These are phyloP conservation scores for Lemur catta DNA, from an alignment of 2,797 vertebrate genomes.

Conservation along the genomic window DNA sequence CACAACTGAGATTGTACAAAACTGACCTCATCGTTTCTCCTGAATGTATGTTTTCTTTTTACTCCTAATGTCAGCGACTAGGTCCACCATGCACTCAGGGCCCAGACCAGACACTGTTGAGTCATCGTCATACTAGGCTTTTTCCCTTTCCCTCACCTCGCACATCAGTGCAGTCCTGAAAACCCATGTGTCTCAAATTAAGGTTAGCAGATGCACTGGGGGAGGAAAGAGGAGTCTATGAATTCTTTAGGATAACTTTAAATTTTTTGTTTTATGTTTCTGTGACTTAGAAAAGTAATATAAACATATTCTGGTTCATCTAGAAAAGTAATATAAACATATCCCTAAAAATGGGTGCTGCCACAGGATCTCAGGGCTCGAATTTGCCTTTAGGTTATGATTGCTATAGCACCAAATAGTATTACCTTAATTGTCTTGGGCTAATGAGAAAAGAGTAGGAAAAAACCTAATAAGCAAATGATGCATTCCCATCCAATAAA, in stretches of 20 bases:
- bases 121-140: neutral
- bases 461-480: neutral
- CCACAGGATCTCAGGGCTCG: neutral
- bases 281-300: neutral
- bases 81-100: neutral
- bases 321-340: neutral
- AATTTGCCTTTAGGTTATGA: neutral
- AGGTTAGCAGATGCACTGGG: neutral
- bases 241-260: slow-evolving; percentile 9
- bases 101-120: neutral
- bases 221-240: neutral
- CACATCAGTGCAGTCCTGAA: neutral
- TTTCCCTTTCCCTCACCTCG: neutral
- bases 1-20: neutral
- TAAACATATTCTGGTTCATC: neutral
- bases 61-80: neutral
- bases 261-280: neutral
- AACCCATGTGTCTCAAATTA: neutral
- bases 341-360: neutral
- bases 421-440: neutral
- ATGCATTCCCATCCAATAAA: neutral
- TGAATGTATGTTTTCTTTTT: neutral
- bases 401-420: neutral
- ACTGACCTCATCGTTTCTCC: neutral
- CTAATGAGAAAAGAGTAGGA: neutral